Conservation (phyloP, 2,797 vertebrate genomes). For the Limnodromus scolopaceus region DNA sequence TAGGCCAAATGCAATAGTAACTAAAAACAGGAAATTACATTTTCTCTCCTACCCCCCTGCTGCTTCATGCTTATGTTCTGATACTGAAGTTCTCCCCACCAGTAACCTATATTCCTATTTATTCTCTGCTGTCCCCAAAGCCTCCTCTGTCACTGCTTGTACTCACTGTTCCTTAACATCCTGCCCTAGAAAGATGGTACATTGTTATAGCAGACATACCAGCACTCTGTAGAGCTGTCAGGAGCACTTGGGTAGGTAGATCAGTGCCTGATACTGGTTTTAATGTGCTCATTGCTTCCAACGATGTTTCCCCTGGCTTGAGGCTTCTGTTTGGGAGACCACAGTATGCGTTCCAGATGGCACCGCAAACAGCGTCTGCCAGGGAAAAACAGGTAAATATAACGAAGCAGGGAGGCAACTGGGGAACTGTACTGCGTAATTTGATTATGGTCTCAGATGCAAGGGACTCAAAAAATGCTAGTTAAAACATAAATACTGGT, state of each 20-base stretch:
- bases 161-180: not conserved
- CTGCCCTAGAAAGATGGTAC: not conserved
- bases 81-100: slow-evolving; percentile 29
- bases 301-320: slow-evolving; percentile 4
- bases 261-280: slow-evolving; percentile 24
- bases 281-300: slow-evolving; percentile 15
- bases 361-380: slow-evolving; percentile 6
- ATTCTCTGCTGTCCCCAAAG: not conserved
- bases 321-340: slow-evolving; percentile 23
- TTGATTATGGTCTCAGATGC: not conserved
- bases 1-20: slow-evolving; percentile 13
- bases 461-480: not conserved
- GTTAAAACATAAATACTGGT: slow-evolving; percentile 8
- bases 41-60: not conserved
- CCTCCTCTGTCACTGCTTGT: not conserved
- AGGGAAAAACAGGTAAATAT: slow-evolving; percentile 62
- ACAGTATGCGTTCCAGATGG: slow-evolving; percentile 4
- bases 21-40: slow-evolving; percentile 64
- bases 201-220: not conserved
- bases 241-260: not conserved
- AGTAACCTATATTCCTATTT: not conserved
- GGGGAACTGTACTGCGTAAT: not conserved
- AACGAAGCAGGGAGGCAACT: slow-evolving; percentile 43
- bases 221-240: not conserved
- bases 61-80: slow-evolving; percentile 27